Evolutionary conservation across 2,797 vertebrate species (phyloP).

Genomic region (Centropyge bicolor): DNA sequence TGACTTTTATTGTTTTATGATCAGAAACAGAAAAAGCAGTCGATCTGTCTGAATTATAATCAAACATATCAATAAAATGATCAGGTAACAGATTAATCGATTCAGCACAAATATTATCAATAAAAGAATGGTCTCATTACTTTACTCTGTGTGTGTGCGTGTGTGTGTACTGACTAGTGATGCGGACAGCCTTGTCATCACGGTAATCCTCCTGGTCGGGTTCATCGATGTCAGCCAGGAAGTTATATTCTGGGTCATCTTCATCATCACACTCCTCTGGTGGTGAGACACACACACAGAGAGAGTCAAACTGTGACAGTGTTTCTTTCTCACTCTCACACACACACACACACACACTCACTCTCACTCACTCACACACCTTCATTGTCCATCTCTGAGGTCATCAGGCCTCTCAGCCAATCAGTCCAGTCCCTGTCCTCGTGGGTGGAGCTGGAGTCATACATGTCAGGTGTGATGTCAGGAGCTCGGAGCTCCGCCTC

Average conservation of each 20-base stretch:
- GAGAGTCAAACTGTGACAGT: not conserved
- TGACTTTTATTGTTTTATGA: too few species aligned
- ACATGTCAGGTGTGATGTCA: slow-evolving; percentile 97
- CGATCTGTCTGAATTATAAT: not conserved
- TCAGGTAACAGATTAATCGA: too few species aligned
- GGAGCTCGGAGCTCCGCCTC: slow-evolving; percentile 95
- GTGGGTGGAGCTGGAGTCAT: slow-evolving; percentile 86
- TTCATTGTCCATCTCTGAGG: slow-evolving; percentile 91
- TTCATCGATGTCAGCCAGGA: slow-evolving; percentile 94
- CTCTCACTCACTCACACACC: slow-evolving; percentile 74
- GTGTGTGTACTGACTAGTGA: slow-evolving; percentile 90
- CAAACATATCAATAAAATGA: too few species aligned
- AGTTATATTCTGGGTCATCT: slow-evolving; percentile 97
- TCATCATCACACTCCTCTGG: slow-evolving; percentile 96
- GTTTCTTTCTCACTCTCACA: not conserved
- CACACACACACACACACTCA: slow-evolving; percentile 9
- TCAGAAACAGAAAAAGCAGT: too few species aligned
- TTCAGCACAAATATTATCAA: not conserved
- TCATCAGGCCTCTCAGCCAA: slow-evolving; percentile 95
- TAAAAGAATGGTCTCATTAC: not conserved
- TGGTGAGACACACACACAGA: not conserved
- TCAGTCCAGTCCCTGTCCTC: slow-evolving; percentile 95
- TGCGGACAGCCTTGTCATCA: slow-evolving; percentile 95
- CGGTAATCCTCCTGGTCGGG: slow-evolving; percentile 96
- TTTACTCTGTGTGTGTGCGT: slow-evolving; percentile 5